phyloP scores from a whole-genome alignment of 2,113 vertebrate genomes.

The Festucalex cinctus region DNA sequence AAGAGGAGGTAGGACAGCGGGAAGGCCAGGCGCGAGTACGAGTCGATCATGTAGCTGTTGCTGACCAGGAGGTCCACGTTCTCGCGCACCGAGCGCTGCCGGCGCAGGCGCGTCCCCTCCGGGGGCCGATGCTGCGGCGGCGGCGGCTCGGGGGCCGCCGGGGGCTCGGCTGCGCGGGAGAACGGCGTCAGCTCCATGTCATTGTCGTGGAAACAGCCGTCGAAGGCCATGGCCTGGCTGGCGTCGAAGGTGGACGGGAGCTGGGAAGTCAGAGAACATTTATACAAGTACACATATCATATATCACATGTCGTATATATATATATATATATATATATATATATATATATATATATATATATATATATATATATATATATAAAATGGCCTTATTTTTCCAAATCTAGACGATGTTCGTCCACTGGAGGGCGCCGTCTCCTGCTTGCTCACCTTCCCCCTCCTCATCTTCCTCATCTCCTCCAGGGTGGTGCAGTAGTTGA shows the following conservation, averaged over 20 bases:
- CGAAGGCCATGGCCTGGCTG: conserved; percentile 87
- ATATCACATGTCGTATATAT: no score
- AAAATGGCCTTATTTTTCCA: no score
- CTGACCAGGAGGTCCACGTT: conserved; percentile 81
- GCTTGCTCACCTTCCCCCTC: conserved; percentile 48
- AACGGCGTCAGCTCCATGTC: conserved; percentile 75
- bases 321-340: no score
- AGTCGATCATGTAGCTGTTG: conserved; percentile 89
- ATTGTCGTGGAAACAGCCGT: conserved; percentile 83
- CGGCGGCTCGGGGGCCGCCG: conserved; percentile 42
- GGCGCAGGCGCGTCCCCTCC: conserved; percentile 66
- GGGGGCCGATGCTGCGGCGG: conserved; percentile 34
- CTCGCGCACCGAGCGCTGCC: conserved; percentile 74
- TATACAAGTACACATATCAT: no score
- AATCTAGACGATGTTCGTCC: no score
- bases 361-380: no score
- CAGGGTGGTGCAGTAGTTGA: conserved; percentile 88
- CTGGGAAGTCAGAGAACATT: conserved; percentile 48
- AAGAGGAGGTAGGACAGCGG: conserved; percentile 86
- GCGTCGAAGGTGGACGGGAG: conserved; percentile 79
- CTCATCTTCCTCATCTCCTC: conserved; percentile 81
- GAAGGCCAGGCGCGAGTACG: conserved; percentile 87
- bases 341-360: no score
- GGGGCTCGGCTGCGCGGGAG: conserved; percentile 19
- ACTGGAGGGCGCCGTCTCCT: conserved; percentile 38